A percentile compares a stretch with the other conserved stretches of the same genome.
Evolutionary conservation across 2,113 vertebrate genomes (phyloP).

Genomic region (Marcusenius ussheri): DNA sequence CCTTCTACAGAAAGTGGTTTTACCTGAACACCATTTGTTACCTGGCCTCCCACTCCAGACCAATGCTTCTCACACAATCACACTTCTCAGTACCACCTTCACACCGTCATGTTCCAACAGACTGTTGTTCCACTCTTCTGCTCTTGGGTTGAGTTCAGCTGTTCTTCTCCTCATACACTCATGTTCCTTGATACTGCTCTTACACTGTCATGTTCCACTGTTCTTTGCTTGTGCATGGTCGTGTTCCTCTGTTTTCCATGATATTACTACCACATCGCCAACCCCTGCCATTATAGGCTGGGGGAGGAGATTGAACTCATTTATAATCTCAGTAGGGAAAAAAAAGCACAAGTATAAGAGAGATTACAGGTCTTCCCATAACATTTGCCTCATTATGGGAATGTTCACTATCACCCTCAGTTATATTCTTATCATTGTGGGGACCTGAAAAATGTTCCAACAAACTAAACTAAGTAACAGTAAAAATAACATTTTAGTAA

Average conservation of each 20-base stretch:
- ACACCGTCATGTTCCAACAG: not conserved
- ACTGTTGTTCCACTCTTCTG: not conserved
- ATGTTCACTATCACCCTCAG: not conserved
- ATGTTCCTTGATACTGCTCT: not conserved
- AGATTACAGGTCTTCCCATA: conserved; percentile 37
- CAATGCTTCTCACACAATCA: not conserved
- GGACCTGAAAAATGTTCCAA: not conserved
- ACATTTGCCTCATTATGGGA: conserved; percentile 29
- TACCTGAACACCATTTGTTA: not conserved
- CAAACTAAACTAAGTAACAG: not conserved
- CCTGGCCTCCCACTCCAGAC: not conserved
- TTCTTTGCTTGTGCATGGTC: not conserved
- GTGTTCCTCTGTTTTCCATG: not conserved
- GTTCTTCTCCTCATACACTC: not conserved
- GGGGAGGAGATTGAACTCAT: conserved; percentile 24
- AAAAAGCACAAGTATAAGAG: conserved; percentile 22
- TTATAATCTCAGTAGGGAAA: conserved; percentile 34
- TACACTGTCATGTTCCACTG: not conserved
- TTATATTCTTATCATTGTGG: not conserved
- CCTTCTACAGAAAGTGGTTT: not conserved
- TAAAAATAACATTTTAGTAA: not conserved
- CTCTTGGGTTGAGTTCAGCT: not conserved
- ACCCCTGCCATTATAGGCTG: conserved; percentile 12
- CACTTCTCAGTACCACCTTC: not conserved
- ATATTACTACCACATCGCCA: conserved; percentile 15